These are phyloP conservation scores for Solea senegalensis DNA, from an alignment of 2,113 vertebrate genomes.

Conservation along the genomic window DNA sequence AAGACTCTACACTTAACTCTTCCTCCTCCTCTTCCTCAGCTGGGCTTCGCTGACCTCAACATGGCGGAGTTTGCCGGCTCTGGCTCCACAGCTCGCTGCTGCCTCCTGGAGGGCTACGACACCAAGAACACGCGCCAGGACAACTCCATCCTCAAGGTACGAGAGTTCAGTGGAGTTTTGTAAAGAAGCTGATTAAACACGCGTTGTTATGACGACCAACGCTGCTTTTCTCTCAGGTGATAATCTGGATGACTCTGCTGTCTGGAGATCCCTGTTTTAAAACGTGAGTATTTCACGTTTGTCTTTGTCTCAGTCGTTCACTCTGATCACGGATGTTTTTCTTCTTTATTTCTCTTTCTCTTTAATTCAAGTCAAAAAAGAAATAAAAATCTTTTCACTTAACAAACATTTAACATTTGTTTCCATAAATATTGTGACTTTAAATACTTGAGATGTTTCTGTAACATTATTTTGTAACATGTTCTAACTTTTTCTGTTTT, in stretches of 20 bases:
- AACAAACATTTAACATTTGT: no score
- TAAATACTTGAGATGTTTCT: no score
- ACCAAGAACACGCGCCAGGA: slow-evolving; percentile 98
- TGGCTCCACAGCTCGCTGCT: slow-evolving; percentile 94
- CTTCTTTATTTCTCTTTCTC: no score
- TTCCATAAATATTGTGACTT: no score
- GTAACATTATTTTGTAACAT: no score
- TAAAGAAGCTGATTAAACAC: no score
- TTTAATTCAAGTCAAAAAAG: no score
- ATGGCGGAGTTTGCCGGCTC: slow-evolving; percentile 98
- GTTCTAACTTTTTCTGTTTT: no score
- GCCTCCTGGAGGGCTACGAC: slow-evolving; percentile 96
- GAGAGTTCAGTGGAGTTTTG: no score
- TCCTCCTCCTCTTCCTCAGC: slow-evolving; percentile 70
- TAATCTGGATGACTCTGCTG: slow-evolving; percentile 95
- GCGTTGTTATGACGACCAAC: background rate
- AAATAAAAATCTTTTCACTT: no score
- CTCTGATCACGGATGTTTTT: no score
- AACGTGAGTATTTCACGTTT: slow-evolving; percentile 85
- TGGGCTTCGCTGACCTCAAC: slow-evolving; percentile 98
- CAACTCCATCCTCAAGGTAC: slow-evolving; percentile 98
- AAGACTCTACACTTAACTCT: slow-evolving; percentile 22
- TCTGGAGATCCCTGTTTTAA: slow-evolving; percentile 99
- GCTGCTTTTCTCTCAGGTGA: slow-evolving; percentile 81
- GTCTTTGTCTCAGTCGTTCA: background rate